Conservation (phyloP, 2,113 vertebrate genomes). For the Burhinus bistriatus region DNA sequence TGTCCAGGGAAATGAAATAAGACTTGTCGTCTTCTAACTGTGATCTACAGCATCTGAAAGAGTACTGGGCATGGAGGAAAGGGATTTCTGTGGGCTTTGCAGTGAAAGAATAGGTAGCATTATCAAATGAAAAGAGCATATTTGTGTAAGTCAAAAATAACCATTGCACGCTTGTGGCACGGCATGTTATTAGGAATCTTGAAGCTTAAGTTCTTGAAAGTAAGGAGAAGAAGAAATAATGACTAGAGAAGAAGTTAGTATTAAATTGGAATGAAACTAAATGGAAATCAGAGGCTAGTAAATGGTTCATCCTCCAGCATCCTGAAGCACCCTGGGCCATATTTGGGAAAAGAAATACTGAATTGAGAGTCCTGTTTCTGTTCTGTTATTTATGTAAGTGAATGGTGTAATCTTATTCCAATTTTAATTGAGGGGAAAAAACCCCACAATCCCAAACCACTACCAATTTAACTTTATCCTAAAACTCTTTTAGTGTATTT, state of each 20-base stretch:
- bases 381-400: neutral
- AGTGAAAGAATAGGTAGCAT: neutral
- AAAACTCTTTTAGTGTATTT: neutral
- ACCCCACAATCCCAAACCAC: accelerated
- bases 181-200: neutral
- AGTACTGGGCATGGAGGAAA: neutral
- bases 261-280: neutral
- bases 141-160: neutral
- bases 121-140: neutral
- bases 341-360: neutral
- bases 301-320: neutral
- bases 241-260: neutral
- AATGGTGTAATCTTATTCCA: neutral
- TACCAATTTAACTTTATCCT: neutral
- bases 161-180: accelerated
- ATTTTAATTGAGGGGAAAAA: neutral
- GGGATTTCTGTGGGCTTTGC: neutral
- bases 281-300: neutral
- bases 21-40: neutral
- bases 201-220: neutral
- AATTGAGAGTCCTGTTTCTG: neutral
- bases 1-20: neutral
- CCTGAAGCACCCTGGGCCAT: neutral
- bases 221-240: neutral
- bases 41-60: neutral